Evolutionary conservation across 2,888 invertebrate species (phyloP), one percentile per base, ranked within the genome.

Genomic region (Sipha maydis): DNA sequence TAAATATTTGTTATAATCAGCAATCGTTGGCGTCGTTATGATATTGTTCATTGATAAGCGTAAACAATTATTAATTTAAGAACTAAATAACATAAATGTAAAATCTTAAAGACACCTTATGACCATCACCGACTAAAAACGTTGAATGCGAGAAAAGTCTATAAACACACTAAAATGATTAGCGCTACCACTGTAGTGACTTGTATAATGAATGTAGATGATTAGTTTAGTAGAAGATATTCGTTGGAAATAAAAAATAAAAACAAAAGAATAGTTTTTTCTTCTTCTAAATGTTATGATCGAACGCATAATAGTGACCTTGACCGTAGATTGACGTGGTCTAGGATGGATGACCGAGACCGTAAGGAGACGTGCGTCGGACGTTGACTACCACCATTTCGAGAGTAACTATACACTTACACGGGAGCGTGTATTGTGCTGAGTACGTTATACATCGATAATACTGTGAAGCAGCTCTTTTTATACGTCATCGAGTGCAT

Each of bases 291-390:
- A 34, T 38, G 19, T 80, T 8, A 28, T 79, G 17, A 56, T 31
- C 67, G 61, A 80, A 38, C 67, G 82, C 67, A 48, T 61, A 75
- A 88, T n/a, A 75, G 88, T 48, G 88, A 88, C 88, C 88, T 88
- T 88, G 88, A 88, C 88, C 88, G 88, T 56, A 82, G 88, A 76
- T 76, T 71, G 67, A 88, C 88, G 80, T 82, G 88, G 88, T 75
- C 88, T 88, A 88, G 88, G 88, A 82, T 82, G 67, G 88, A 88
- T 88, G 88, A 82, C 88, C 88, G 88, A 88, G 88, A 88, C 88
- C 88, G 88, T 31, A 82, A 75, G 88, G 88, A 82, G 88, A 82
- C 82, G 88, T 82, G 71, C 82, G 34, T 82, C 80, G 88, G 82
- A 82, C 88, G 80, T 88, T 88, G 88, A 88, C 88, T 34, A 19